A percentile compares a stretch with the other conserved stretches of the same genome.
phyloP scores from a whole-genome alignment of 2,797 vertebrate species.

The Sebastes baramenuke region DNA sequence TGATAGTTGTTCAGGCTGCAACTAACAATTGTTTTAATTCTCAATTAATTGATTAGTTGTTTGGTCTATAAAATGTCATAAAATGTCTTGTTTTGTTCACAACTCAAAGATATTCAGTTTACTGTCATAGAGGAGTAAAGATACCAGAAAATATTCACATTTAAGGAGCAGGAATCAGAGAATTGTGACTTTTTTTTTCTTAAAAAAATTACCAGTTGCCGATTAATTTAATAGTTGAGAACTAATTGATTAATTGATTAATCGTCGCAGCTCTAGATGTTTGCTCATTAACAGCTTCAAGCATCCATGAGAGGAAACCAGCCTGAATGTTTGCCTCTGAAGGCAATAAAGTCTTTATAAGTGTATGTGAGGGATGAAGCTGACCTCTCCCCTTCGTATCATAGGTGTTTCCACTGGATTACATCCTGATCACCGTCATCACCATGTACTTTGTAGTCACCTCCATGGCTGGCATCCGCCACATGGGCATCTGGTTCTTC shows the following conservation, averaged over 20 bases:
- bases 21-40: too few relatives aligned
- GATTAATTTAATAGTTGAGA: not conserved
- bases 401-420: constrained; percentile 98
- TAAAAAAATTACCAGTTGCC: too few relatives aligned
- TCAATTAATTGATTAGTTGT: too few relatives aligned
- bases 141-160: too few relatives aligned
- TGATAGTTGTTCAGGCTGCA: not conserved
- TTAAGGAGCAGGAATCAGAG: too few relatives aligned
- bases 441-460: constrained; percentile 98
- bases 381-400: constrained; percentile 41
- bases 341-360: constrained; percentile 1
- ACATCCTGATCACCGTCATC: constrained; percentile 95
- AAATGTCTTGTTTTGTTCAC: too few relatives aligned
- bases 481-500: constrained; percentile 99
- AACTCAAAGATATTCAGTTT: too few relatives aligned
- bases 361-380: not conserved
- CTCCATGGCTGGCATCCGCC: constrained; percentile 98
- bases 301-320: constrained; percentile 1
- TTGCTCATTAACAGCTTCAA: constrained; percentile 1
- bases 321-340: constrained; percentile 9
- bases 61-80: too few relatives aligned
- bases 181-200: too few relatives aligned
- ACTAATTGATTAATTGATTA: too few relatives aligned
- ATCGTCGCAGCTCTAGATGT: not conserved
- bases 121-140: too few relatives aligned